phyloP scores from a whole-genome alignment of 2,113 vertebrate genomes.

The Pollimyrus isidori region DNA sequence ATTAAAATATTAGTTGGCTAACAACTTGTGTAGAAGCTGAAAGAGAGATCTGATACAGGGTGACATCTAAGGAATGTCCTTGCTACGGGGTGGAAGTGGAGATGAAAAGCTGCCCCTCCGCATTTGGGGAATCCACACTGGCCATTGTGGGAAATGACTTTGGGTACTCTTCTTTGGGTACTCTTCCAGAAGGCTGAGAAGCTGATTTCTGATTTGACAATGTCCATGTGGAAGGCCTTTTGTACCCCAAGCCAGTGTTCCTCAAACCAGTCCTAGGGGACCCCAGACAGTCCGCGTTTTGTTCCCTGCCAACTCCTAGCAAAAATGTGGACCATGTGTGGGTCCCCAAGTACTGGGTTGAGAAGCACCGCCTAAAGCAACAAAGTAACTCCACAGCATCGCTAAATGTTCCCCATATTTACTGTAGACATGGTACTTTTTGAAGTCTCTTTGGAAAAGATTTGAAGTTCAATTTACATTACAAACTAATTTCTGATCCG shows the following conservation, averaged over 20 bases:
- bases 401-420: neutral
- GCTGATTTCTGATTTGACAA: neutral
- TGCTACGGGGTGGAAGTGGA: neutral
- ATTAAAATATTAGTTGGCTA: neutral
- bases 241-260: neutral
- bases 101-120: neutral
- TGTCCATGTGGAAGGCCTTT: neutral
- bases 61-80: neutral
- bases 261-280: neutral
- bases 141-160: neutral
- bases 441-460: neutral
- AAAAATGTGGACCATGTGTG: neutral
- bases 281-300: neutral
- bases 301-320: neutral
- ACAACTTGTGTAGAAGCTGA: neutral
- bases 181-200: neutral
- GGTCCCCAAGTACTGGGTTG: neutral
- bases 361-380: neutral
- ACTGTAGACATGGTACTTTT: neutral
- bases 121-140: neutral
- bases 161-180: neutral
- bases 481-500: neutral
- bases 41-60: neutral
- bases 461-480: neutral
- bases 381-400: neutral